Conservation (phyloP, 2,113 vertebrate genomes). For the Engraulis encrasicolus region DNA sequence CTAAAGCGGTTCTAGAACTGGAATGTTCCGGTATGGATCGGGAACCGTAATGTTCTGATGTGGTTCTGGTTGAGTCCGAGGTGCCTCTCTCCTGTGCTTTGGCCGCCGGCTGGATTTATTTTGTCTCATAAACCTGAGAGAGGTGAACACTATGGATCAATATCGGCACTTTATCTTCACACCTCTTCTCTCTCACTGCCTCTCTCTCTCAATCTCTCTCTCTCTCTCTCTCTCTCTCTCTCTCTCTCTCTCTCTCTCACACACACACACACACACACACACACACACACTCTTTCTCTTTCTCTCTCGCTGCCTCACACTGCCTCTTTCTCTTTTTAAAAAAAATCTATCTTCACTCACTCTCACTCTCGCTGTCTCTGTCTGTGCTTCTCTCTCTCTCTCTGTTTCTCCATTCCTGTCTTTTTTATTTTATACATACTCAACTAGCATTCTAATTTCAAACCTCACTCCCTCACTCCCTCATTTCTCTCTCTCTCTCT, state of each 20-base stretch:
- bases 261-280: too few relatives aligned
- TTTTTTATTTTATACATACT: background rate
- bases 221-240: background rate
- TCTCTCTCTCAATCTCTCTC: background rate
- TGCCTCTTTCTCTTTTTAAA: background rate
- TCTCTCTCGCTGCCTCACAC: slow-evolving; percentile 1
- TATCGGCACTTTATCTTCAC: background rate
- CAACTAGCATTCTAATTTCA: background rate
- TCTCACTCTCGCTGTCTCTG: background rate
- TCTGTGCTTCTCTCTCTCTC: background rate
- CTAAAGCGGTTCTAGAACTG: too few relatives aligned
- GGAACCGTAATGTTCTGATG: too few relatives aligned
- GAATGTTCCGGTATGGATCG: too few relatives aligned
- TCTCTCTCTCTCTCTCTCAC: background rate
- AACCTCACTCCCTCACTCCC: background rate
- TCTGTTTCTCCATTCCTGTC: background rate
- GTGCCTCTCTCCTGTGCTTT: background rate
- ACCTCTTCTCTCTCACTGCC: background rate
- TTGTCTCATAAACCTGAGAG: slow-evolving; percentile 4
- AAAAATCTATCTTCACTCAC: background rate
- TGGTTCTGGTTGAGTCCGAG: too few relatives aligned
- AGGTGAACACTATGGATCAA: slow-evolving; percentile 6
- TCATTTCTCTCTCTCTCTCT: too few relatives aligned
- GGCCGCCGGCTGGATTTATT: background rate
- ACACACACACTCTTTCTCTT: background rate